Percentiles rank a stretch among this genome's conserved stretches.
Evolutionary conservation across 2,113 vertebrate genomes (phyloP).

Genomic region (Perca fluviatilis): DNA sequence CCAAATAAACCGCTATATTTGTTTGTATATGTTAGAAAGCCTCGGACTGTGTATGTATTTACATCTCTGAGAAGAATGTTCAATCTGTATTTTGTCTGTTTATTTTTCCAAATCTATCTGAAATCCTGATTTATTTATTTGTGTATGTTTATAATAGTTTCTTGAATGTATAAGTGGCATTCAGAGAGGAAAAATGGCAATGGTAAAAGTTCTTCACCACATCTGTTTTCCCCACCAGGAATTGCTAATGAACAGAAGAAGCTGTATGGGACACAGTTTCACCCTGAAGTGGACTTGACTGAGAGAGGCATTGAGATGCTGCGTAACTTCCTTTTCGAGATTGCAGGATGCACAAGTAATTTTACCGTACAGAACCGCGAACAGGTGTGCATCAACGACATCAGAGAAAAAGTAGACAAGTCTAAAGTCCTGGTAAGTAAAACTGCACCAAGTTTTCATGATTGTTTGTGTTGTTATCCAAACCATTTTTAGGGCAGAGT

Average conservation of each 20-base stretch:
- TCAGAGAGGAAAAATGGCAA: not conserved
- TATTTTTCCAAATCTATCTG: not conserved
- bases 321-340: slow-evolving; percentile 96
- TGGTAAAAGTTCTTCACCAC: not conserved
- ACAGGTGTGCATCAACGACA: slow-evolving; percentile 90
- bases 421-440: slow-evolving; percentile 95
- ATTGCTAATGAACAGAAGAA: slow-evolving; percentile 99
- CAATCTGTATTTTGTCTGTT: not conserved
- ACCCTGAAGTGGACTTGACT: slow-evolving; percentile 97
- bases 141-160: not conserved
- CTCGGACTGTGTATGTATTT: not conserved
- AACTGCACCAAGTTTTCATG: not conserved
- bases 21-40: not conserved
- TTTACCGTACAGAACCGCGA: slow-evolving; percentile 97
- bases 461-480: not conserved
- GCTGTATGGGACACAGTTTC: slow-evolving; percentile 96
- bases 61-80: not conserved
- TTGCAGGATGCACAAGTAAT: slow-evolving; percentile 93
- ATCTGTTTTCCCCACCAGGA: slow-evolving; percentile 77
- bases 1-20: not conserved
- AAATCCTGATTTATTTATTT: fast-evolving
- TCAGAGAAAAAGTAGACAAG: slow-evolving; percentile 92
- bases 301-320: slow-evolving; percentile 95
- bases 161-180: not conserved
- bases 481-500: not conserved